Evolutionary conservation across 2,888 invertebrate genomes (phyloP), one percentile per base, ranked within the genome.

Genomic region (Aphrophora alni): DNA sequence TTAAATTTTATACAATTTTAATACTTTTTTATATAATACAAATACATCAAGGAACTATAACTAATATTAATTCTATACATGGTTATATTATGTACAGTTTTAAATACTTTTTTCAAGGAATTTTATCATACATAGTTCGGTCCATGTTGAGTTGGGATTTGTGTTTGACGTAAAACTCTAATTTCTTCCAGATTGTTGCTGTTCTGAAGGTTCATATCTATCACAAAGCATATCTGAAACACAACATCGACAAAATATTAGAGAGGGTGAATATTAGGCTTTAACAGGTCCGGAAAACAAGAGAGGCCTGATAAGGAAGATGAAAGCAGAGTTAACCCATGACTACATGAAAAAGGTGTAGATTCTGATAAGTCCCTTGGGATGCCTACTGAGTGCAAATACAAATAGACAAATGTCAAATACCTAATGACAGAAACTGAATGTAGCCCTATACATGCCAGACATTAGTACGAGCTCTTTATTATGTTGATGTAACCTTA

Each of bases 211-310:
- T 33, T n/a, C 77, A 77, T 77, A 26, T 77, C 69, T 68, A 77
- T 77, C 21, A 59, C 77, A n/a, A 69, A 77, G 12, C 21, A 26
- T n/a, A 69, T 27, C 77, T 77, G 68, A 24, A 76, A 77, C 28
- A 44, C 2, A 44, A 33, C 33, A 7, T 33, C 10, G 4, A 33
- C 4, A 33, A 7, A 10, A 7, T 33, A 33, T 10, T 7, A 33
- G 4, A 7, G 33, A 33, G 4, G 5, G 4, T 33, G 33, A 33
- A 10, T 7, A 33, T 7, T 33, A 4, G 4, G 10, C 33, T 7
- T 10, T 33, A 7, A 33, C 33, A 4, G 10, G 33, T 7, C 33
- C 10, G 4, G 10, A 7, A 33, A 33, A 33, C 10, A 7, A 33
- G n/a, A n/a, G n/a, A n/a, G n/a, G n/a, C n/a, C n/a, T n/a, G n/a